Evolutionary conservation across 2,888 invertebrate genomes (phyloP), one percentile per base, ranked within the genome.

Genomic region (Amphipoea lucens): DNA sequence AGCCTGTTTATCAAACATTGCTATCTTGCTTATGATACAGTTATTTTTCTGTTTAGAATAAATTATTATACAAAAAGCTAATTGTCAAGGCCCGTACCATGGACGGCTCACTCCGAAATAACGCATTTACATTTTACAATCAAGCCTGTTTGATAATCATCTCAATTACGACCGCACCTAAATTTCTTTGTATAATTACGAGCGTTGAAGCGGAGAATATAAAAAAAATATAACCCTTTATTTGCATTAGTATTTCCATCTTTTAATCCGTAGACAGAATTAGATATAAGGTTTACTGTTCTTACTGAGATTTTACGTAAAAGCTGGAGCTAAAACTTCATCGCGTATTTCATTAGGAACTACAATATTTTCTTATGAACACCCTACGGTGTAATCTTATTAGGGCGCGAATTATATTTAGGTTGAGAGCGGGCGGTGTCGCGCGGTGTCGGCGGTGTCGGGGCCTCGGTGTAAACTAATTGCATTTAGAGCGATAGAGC

Each of bases 401-500:
- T 96, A 95, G 91, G 92, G 87, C 91, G 92, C 92, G 95, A 96
- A 96, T 96, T 94, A 94, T 95, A 95, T 95, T 96, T 94, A 94
- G 95, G 95, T 95, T 92, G 95, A 90, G 92, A 92, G 92, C 91
- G 92, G 90, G 92, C 92, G 92, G 93, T 95, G 94, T 95, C 84
- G 81, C 67, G 81, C 93, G 93, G 95, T 93, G 94, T 94, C 92
- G 91, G 91, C 93, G 93, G 95, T 93, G 94, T 94, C 92, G 91
- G 91, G 82, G 91, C 90, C 92, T 93, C 92, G 91, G 90, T 92
- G 92, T 92, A 93, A 94, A 94, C 94, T 96, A 96, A 96, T 96
- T 96, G 95, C 95, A 94, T 96, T 96, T 95, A 94, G 92, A 93
- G 93, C 94, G 94, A 94, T 95, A 94, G 95, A 95, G 94, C 93